Base-by-base conservation (phyloP, 1,140 invertebrate genomes). In the Telenomus remus region DNA sequence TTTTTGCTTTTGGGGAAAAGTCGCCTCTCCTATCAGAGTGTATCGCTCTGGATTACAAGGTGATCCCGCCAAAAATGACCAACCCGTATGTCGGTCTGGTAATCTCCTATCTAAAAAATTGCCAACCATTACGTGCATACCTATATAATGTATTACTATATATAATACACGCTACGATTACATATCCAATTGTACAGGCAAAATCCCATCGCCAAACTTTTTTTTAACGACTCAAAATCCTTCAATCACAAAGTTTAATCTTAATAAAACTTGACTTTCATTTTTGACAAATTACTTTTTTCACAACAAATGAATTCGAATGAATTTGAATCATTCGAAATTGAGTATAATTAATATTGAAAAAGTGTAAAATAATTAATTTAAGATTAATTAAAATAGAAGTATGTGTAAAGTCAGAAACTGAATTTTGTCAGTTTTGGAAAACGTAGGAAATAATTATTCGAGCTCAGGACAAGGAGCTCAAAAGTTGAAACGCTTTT, bases 11-110 rank as follows among this genome's bases (percentile, higher is more conserved):
- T 46, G 63, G 50, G 51, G 65, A 79, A 78, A 83, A 84, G 81
- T 81, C 56, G 77, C 70, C 68, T 75, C 71, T 79, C 79, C 76
- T 78, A 82, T 83, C 81, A 75, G 65, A 76, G 74, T 84, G 82
- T 84, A 84, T 84, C 81, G 80, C 81, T 79, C 70, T 69, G 82
- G 82, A 84, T 84, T 84, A 84, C 82, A 83, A 73, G 81, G 51
- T 71, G 64, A 79, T 76, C 80, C 61, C 49, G 50, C 71, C 77
- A 71, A 76, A 84, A 83, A 83, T 84, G 82, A 83, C 82, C 82
- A 81, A 68, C 63, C 73, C 71, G 50, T 79, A 77, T 77, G 78
- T 70, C 71, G 71, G 65, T 39, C 66, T 74, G 66, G 76, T 83
- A 84, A 84, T 84, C 82, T 83, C 57, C 47, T 54, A 14, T 66